A percentile compares a stretch with the other conserved stretches of the same genome.
Conservation (phyloP, 30 jellyfish, hydroid and myxozoan genomes). For the Aurelia coerulea region DNA sequence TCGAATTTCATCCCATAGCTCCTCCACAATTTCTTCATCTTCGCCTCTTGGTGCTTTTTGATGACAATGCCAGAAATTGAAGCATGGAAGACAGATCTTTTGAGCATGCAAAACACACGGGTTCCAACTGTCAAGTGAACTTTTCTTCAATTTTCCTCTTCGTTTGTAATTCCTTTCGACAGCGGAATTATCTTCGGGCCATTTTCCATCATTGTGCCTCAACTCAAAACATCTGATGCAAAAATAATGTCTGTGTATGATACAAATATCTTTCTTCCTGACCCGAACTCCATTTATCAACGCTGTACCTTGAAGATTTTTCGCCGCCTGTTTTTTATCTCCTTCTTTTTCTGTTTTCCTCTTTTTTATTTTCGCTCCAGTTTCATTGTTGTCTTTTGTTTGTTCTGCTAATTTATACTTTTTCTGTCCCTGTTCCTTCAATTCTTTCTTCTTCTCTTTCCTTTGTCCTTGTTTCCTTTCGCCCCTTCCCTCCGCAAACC, state of each 20-base stretch:
- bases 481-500: neutral
- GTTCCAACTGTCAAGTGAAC: constrained; percentile 1
- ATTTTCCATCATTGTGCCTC: constrained; percentile 6
- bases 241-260: constrained; percentile 5
- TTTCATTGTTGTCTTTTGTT: no score
- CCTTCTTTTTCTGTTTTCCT: no score
- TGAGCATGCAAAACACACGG: constrained; percentile 17
- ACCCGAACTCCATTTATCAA: neutral
- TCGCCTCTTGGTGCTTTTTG: constrained; percentile 12
- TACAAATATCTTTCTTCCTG: constrained; percentile 3
- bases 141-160: neutral
- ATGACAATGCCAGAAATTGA: constrained; percentile 30
- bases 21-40: constrained; percentile 13
- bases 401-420: no score
- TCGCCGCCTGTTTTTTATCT: no score
- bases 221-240: constrained; percentile 39
- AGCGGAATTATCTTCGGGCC: constrained; percentile 29
- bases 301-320: no score
- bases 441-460: no score
- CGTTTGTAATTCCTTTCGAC: constrained; percentile 4
- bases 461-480: neutral
- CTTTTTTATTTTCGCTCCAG: no score
- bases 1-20: neutral
- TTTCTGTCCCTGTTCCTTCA: no score
- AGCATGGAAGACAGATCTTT: constrained; percentile 23